Percentiles rank a stretch among this genome's conserved stretches.
These are phyloP conservation scores for Isoperla grammatica DNA, from an alignment of 2,888 invertebrate species.

Conservation along the genomic window DNA sequence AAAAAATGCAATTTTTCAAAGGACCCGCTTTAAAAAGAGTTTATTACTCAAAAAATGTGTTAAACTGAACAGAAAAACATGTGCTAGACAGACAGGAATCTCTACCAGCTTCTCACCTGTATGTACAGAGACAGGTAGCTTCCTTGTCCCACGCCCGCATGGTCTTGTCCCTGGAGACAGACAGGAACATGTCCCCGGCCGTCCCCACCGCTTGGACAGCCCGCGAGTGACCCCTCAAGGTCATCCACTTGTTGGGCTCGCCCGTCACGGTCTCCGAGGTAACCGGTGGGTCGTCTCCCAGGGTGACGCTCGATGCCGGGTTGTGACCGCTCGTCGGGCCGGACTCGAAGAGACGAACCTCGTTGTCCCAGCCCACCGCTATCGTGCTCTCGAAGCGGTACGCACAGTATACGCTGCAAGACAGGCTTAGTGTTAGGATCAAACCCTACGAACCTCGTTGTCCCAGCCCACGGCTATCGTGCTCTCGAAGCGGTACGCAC, in stretches of 20 bases:
- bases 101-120: constrained; percentile 50
- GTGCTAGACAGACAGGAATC: too few species aligned
- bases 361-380: constrained; percentile 13
- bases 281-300: not conserved
- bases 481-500: not conserved
- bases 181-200: constrained; percentile 48
- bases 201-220: constrained; percentile 20
- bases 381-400: not conserved
- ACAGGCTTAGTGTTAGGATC: too few species aligned
- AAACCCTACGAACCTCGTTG: constrained; percentile 9
- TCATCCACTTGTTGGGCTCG: not conserved
- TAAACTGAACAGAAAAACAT: too few species aligned
- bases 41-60: too few species aligned
- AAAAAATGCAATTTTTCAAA: too few species aligned
- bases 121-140: constrained; percentile 63
- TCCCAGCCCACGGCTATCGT: constrained; percentile 8
- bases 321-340: not conserved
- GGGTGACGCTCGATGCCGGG: not conserved
- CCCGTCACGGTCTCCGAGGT: not conserved
- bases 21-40: too few species aligned
- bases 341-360: constrained; percentile 4
- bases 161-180: constrained; percentile 69
- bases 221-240: not conserved
- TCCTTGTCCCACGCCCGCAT: constrained; percentile 69
- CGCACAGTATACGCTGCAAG: not conserved